Evolutionary conservation across 2,888 invertebrate species (phyloP).

Genomic region (Sarcophaga variegata): DNA sequence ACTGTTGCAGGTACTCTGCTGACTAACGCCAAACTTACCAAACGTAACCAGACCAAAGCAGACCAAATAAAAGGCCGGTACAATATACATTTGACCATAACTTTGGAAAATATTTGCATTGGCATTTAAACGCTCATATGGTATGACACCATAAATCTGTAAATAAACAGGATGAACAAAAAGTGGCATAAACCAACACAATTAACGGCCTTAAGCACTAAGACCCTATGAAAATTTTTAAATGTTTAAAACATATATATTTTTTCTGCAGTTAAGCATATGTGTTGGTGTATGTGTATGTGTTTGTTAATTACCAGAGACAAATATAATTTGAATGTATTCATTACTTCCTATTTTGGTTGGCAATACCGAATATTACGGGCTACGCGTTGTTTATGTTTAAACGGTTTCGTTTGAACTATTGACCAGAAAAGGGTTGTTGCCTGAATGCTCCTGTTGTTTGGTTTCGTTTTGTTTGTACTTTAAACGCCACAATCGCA

Average conservation of each 20-base stretch:
- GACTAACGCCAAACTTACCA: constrained; percentile 64
- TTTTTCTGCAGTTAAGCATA: neutral
- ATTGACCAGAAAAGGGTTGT: constrained; percentile 29
- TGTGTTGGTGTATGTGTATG: neutral
- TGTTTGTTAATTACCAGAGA: constrained; percentile 61
- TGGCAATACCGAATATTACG: neutral
- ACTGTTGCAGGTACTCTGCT: constrained; percentile 74
- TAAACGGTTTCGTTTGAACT: constrained; percentile 35
- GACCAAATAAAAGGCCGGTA: constrained; percentile 75
- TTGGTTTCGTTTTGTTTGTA: constrained; percentile 24
- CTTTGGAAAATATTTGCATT: constrained; percentile 73
- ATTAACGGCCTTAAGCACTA: neutral
- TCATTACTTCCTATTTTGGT: constrained; percentile 51
- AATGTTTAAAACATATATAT: neutral
- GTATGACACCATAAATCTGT: constrained; percentile 77
- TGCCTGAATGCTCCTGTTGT: constrained; percentile 25
- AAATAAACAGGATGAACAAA: constrained; percentile 23
- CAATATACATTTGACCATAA: constrained; percentile 75
- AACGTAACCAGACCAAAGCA: constrained; percentile 74
- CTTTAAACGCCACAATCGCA: constrained; percentile 52
- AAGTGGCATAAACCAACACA: neutral
- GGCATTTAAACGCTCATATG: constrained; percentile 75
- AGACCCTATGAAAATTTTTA: neutral
- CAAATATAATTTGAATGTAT: constrained; percentile 60
- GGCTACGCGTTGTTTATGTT: constrained; percentile 15